These are phyloP conservation scores for Ia io DNA, from an alignment of 2,113 vertebrate species.

Conservation along the genomic window DNA sequence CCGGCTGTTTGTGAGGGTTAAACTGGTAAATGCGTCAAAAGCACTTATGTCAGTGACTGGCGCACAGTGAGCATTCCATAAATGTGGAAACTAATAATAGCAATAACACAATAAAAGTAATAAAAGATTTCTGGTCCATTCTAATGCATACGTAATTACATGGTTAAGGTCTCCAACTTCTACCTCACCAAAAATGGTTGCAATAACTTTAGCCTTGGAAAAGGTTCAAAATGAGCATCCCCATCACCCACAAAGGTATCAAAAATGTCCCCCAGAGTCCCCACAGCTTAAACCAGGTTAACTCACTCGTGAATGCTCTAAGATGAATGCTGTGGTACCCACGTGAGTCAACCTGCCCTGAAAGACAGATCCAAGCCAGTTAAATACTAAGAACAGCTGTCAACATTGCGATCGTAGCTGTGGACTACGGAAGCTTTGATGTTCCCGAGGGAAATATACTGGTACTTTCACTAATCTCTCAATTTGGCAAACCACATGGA, in stretches of 20 bases:
- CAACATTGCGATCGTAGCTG: not conserved
- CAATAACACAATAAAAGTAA: not conserved
- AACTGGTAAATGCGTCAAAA: not conserved
- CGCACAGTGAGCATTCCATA: not conserved
- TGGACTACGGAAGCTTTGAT: not conserved
- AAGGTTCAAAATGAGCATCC: not conserved
- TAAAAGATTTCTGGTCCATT: not conserved
- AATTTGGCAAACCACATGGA: not conserved
- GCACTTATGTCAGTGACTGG: not conserved
- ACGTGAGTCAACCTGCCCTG: not conserved
- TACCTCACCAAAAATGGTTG: not conserved
- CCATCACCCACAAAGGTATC: not conserved
- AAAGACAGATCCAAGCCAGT: not conserved
- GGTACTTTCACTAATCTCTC: slow-evolving; percentile 24
- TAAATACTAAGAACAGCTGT: not conserved
- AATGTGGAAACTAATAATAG: not conserved
- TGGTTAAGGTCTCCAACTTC: not conserved
- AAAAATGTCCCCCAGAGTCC: not conserved
- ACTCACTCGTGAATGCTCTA: not conserved
- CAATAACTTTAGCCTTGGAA: slow-evolving; percentile 27
- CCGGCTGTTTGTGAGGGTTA: not conserved
- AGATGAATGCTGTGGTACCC: not conserved
- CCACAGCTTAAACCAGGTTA: not conserved
- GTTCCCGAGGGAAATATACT: not conserved
- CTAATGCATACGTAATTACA: not conserved